Percentiles rank a stretch among this genome's conserved stretches.
Evolutionary conservation across 2,888 invertebrate species (phyloP).

Genomic region (Heliconius cydno): DNA sequence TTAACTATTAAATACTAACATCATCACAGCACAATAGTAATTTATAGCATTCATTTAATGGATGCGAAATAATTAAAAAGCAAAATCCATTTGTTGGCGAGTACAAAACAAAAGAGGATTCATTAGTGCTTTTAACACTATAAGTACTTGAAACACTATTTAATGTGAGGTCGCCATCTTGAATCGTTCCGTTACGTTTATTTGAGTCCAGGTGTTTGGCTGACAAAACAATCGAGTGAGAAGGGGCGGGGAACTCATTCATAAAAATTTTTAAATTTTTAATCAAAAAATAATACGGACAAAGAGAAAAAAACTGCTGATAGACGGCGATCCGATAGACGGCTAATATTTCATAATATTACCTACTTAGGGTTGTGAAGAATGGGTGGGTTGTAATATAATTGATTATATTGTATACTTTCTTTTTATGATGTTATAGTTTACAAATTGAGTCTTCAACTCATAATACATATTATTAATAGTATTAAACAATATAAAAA

Average conservation of each 20-base stretch:
- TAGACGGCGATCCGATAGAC: slow-evolving; percentile 61
- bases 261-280: slow-evolving; percentile 73
- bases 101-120: slow-evolving; percentile 33
- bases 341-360: slow-evolving; percentile 80
- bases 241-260: slow-evolving; percentile 78
- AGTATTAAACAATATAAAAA: neutral
- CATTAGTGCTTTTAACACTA: slow-evolving; percentile 41
- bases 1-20: slow-evolving; percentile 15
- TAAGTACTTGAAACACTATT: slow-evolving; percentile 35
- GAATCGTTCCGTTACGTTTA: slow-evolving; percentile 67
- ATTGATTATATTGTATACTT: slow-evolving; percentile 66
- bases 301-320: slow-evolving; percentile 43
- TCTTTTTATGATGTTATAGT: slow-evolving; percentile 11
- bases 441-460: neutral
- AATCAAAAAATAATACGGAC: slow-evolving; percentile 66
- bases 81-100: slow-evolving; percentile 16
- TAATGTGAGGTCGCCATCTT: slow-evolving; percentile 63
- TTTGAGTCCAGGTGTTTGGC: slow-evolving; percentile 80
- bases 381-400: slow-evolving; percentile 74
- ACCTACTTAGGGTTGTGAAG: slow-evolving; percentile 75
- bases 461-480: neutral
- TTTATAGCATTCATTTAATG: neutral
- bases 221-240: slow-evolving; percentile 81
- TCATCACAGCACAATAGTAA: slow-evolving; percentile 2
- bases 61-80: slow-evolving; percentile 25